A percentile compares a stretch with the other conserved stretches of the same genome.
Evolutionary conservation across 92 coral and sea anemone genomes (phyloP).

Genomic region (Umimayanthus chanpuru): DNA sequence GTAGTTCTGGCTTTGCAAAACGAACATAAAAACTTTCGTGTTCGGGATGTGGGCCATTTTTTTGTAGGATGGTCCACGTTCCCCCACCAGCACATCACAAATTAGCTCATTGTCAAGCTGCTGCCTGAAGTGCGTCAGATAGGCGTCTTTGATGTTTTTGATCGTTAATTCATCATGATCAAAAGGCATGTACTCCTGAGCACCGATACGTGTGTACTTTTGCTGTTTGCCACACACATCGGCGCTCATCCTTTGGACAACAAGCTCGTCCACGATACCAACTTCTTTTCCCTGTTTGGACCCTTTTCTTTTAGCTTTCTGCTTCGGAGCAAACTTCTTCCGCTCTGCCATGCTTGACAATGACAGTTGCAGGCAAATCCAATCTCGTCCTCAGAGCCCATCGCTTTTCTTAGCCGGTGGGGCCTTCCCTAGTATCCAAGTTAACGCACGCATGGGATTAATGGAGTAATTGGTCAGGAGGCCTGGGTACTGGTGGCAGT

Average conservation of each 20-base stretch:
- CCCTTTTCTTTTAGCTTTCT: constrained; percentile 49
- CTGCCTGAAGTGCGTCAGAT: constrained; percentile 52
- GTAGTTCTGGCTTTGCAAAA: not conserved
- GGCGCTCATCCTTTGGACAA: constrained; percentile 63
- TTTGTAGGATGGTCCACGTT: not conserved
- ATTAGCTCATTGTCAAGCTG: constrained; percentile 44
- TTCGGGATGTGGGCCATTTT: not conserved
- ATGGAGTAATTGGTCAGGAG: too few relatives aligned
- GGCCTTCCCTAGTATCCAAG: too few relatives aligned
- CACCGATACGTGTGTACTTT: constrained; percentile 55
- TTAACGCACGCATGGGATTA: too few relatives aligned
- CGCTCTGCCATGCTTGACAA: constrained; percentile 57
- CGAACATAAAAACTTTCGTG: not conserved
- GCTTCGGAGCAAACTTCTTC: constrained; percentile 58
- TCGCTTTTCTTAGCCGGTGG: too few relatives aligned
- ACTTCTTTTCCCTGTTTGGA: constrained; percentile 32
- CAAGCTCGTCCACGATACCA: constrained; percentile 46
- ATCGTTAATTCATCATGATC: constrained; percentile 52
- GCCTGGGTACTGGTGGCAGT: not conserved
- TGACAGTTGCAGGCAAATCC: too few relatives aligned
- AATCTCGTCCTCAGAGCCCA: too few relatives aligned
- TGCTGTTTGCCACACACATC: constrained; percentile 63
- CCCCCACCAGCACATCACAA: constrained; percentile 65
- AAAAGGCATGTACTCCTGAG: constrained; percentile 55
- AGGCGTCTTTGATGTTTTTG: constrained; percentile 51